Evolutionary conservation across 2,888 invertebrate genomes (phyloP).

Genomic region (Clusia tigrina): DNA sequence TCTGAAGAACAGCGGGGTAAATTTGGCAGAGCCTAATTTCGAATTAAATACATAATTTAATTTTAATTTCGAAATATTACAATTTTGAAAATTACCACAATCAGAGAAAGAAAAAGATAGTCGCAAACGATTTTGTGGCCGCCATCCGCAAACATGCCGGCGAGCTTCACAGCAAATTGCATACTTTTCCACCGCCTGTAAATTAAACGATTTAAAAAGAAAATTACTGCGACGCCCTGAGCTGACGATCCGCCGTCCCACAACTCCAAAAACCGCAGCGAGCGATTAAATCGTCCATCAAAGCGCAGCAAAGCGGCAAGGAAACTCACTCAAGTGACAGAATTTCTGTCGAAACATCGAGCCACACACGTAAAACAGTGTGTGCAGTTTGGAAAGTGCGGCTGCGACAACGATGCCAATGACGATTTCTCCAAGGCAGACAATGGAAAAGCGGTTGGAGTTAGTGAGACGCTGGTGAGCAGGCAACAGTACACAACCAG

Average conservation of each 20-base stretch:
- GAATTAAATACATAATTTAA: too few species aligned
- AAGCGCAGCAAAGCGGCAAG: constrained; percentile 39
- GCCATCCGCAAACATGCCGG: too few species aligned
- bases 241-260: constrained; percentile 1
- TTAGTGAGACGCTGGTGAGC: neutral
- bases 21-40: too few species aligned
- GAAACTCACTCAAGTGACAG: constrained; percentile 56
- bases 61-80: too few species aligned
- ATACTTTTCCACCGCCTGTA: too few species aligned
- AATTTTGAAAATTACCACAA: too few species aligned
- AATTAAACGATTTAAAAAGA: too few species aligned
- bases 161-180: too few species aligned
- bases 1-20: too few species aligned
- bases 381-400: constrained; percentile 3
- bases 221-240: too few species aligned
- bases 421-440: constrained; percentile 39
- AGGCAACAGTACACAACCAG: neutral
- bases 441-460: neutral
- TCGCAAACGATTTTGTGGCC: too few species aligned
- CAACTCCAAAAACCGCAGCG: neutral
- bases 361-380: neutral
- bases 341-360: constrained; percentile 33
- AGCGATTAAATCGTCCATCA: constrained; percentile 43
- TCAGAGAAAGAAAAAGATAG: too few species aligned
- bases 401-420: constrained; percentile 35